Base-by-base conservation (phyloP, 2,113 vertebrate species). In the Phocoena sinus region DNA sequence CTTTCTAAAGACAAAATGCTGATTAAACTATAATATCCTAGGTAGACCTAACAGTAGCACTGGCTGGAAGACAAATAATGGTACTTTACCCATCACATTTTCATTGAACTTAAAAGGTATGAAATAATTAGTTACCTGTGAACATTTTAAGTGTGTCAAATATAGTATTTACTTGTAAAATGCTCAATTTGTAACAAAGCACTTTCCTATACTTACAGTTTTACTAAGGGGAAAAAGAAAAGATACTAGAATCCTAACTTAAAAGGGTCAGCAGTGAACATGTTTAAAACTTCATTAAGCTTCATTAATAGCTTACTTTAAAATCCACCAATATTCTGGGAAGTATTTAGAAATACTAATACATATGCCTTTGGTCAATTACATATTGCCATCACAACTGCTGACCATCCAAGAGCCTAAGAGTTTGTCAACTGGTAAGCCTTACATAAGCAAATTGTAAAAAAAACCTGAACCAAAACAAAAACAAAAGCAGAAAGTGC, bases 61-160 rank as follows among this genome's bases (percentile, higher is more conserved):
- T 41, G 41, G 50, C 31, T 82, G 41, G 86, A 91, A 65, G 73
- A 95, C 25, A 92, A 86, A 62, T 50, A 50, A 85, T 71, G 33
- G 25, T 47, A 82, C 25, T 91, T 67, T 33, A 88, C 38, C 47
- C 38, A 86, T 65, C 68, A 44, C 7, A 77, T 67, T 93, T 84
- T 85, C 31, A 76, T 41, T 81, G 70, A 93, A 80, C 33, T 79
- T 88, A 91, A 74, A 94, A 96, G n/a, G 87, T n/a, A 87, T 14
- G 36, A 88, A 65, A 23, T 87, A 91, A 36, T 70, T 82, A 88
- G 17, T 70, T 81, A 82, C 31, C 53, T 82, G 20, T 65, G 28
- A 68, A n/a, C 41, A 89, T 38, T 87, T 87, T 28, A 86, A 87
- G 93, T 47, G 23, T 5, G 5, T 88, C 31, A 87, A 85, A 90